Conservation (phyloP, 2,797 vertebrate species). For the Pseudopleuronectes americanus region DNA sequence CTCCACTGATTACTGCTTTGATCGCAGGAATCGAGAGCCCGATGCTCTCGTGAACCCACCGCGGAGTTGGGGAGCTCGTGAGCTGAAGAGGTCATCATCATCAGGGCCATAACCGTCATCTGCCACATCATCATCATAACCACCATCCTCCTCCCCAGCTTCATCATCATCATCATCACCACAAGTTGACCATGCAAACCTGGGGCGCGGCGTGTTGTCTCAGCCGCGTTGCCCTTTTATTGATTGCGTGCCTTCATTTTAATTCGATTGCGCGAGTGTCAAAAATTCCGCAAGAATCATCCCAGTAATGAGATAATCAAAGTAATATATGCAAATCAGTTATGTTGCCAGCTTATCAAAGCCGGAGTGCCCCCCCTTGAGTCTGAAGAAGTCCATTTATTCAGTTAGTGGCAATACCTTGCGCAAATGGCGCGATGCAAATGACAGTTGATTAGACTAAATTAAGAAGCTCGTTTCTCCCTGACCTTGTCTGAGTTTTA, state of each 20-base stretch:
- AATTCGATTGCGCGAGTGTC: conserved; percentile 91
- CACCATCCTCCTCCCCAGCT: conserved; percentile 37
- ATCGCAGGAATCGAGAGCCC: conserved; percentile 76
- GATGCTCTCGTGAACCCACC: conserved; percentile 66
- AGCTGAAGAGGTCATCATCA: conserved; percentile 74
- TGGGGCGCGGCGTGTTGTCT: conserved; percentile 71
- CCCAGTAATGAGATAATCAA: conserved; percentile 99
- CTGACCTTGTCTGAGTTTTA: conserved; percentile 99
- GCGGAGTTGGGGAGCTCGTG: conserved; percentile 60
- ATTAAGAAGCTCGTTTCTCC: conserved; percentile 99
- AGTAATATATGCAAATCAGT: conserved; percentile 99
- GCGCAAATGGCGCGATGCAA: conserved; percentile 99
- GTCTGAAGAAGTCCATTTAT: conserved; percentile 99
- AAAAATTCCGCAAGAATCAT: conserved; percentile 95
- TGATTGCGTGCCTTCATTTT: conserved; percentile 88
- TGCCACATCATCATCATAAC: conserved; percentile 32
- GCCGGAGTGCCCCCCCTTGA: conserved; percentile 97
- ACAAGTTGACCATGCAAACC: conserved; percentile 73
- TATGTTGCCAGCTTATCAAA: conserved; percentile 99
- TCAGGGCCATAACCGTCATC: conserved; percentile 28
- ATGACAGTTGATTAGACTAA: conserved; percentile 99
- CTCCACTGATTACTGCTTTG: conserved; percentile 81
- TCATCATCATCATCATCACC: conserved; percentile 30
- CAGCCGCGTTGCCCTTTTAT: conserved; percentile 85
- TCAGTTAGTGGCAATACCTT: conserved; percentile 99